These are phyloP conservation scores for Leiothrix lutea DNA, from an alignment of 2,113 vertebrate genomes.

Conservation along the genomic window DNA sequence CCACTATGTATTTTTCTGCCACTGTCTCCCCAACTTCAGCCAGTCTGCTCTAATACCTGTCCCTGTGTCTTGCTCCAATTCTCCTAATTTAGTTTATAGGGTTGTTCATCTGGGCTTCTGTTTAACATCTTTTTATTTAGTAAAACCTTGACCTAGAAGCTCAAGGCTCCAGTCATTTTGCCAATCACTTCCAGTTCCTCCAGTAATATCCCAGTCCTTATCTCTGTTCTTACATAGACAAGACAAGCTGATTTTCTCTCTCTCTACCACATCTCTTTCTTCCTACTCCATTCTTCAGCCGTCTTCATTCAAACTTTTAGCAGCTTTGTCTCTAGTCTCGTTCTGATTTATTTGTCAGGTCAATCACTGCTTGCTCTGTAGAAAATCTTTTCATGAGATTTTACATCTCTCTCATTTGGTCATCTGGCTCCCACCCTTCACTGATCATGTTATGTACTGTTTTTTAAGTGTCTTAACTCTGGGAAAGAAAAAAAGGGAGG, in stretches of 20 bases:
- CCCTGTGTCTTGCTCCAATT: neutral
- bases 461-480: neutral
- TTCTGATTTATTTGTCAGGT: neutral
- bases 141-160: neutral
- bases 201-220: neutral
- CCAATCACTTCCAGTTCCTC: neutral
- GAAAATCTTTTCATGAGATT: neutral
- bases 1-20: neutral
- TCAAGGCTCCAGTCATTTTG: neutral
- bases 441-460: neutral
- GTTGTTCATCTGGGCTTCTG: neutral
- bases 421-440: neutral
- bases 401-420: neutral
- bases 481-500: neutral
- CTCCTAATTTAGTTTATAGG: neutral
- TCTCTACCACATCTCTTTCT: neutral
- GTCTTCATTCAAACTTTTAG: neutral
- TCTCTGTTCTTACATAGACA: neutral
- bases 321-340: neutral
- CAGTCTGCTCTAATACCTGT: neutral
- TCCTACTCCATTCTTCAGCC: neutral
- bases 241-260: neutral
- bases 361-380: neutral
- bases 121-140: neutral
- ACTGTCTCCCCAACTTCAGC: neutral